These are phyloP conservation scores for Sipunculus nudus DNA, from an alignment of 2,888 invertebrate species.

Conservation along the genomic window DNA sequence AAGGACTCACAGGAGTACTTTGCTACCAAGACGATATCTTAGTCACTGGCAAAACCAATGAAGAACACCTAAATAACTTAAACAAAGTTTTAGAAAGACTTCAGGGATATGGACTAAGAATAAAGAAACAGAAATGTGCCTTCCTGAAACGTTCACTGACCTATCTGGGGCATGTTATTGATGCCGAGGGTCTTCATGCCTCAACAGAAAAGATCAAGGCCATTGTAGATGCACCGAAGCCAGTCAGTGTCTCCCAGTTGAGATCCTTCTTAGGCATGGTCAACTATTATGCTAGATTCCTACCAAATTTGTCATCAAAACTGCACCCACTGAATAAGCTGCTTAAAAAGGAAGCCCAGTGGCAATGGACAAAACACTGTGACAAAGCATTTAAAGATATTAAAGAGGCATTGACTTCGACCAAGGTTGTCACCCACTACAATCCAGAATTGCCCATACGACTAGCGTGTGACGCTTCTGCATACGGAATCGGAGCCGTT, in stretches of 20 bases:
- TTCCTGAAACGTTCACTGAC: not conserved
- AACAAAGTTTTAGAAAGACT: not conserved
- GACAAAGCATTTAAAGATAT: not conserved
- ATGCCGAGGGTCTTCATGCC: not conserved
- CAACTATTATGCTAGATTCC: not conserved
- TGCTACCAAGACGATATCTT: constrained; percentile 3
- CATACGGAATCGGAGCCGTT: constrained; percentile 56
- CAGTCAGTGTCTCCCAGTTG: not conserved
- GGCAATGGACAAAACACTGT: constrained; percentile 2
- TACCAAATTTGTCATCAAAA: not conserved
- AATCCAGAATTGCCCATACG: constrained; percentile 46
- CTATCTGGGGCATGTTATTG: constrained; percentile 1
- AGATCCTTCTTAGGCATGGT: constrained; percentile 3
- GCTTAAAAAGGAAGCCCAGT: not conserved
- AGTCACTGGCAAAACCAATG: not conserved
- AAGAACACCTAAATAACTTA: constrained; percentile 3
- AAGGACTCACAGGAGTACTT: not conserved
- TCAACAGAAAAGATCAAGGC: not conserved
- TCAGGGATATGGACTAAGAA: not conserved
- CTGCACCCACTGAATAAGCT: not conserved
- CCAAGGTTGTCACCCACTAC: constrained; percentile 47
- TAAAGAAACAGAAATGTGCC: not conserved
- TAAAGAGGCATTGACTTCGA: not conserved
- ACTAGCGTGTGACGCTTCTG: constrained; percentile 62
- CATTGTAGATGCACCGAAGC: not conserved